Conservation (phyloP, 2,797 vertebrate genomes). For the Cottoperca gobio region DNA sequence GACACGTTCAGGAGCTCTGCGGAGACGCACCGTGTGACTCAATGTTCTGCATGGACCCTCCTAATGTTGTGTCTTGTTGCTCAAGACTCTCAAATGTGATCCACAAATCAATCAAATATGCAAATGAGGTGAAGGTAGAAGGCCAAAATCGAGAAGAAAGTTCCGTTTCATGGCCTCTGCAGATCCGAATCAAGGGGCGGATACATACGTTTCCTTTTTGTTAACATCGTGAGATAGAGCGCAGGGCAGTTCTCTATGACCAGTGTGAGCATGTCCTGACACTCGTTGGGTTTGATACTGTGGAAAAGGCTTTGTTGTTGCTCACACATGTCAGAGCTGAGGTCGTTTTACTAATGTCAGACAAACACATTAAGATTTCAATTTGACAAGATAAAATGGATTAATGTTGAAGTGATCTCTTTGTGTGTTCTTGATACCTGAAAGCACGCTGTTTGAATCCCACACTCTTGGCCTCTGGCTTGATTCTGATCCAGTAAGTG, state of each 20-base stretch:
- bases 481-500: conserved; percentile 75
- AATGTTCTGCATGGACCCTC: no score
- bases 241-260: background rate
- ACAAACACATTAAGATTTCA: conserved; percentile 13
- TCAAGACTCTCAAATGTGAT: no score
- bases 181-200: no score
- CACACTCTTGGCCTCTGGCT: conserved; percentile 67
- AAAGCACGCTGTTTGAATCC: conserved; percentile 48
- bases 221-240: no score
- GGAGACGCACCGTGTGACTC: background rate
- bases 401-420: conserved; percentile 18
- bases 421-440: conserved; percentile 46
- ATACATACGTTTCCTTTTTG: no score
- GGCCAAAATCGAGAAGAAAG: background rate
- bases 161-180: no score
- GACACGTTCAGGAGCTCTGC: background rate
- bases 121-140: no score
- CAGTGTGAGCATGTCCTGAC: background rate
- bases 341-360: conserved; percentile 12
- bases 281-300: background rate
- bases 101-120: no score
- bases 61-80: no score
- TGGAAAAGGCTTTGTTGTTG: background rate
- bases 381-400: conserved; percentile 4
- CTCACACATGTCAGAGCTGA: background rate